Evolutionary conservation across 2,113 vertebrate species (phyloP).

Genomic region (Python bivittatus): DNA sequence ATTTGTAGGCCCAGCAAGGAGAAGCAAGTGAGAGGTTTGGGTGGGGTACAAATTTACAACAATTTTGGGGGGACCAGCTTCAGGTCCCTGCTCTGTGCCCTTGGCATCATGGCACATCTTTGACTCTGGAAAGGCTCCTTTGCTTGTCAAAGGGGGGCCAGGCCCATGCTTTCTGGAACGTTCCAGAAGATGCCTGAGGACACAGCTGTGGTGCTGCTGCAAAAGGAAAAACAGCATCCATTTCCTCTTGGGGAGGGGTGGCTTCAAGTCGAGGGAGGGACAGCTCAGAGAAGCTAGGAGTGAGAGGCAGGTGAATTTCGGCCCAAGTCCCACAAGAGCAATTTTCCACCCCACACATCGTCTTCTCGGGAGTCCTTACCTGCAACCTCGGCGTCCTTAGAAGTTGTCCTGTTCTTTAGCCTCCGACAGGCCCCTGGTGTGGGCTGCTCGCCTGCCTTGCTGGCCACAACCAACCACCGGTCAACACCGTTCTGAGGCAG

Average conservation of each 20-base stretch:
- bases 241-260: not conserved
- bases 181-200: not conserved
- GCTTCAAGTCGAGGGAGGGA: not conserved
- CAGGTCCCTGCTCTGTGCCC: not conserved
- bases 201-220: not conserved
- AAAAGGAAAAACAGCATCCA: not conserved
- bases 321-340: not conserved
- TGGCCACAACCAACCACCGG: too few relatives aligned
- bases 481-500: not conserved
- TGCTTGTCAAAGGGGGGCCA: too few relatives aligned
- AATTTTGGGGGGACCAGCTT: not conserved
- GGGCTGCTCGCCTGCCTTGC: not conserved
- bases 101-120: not conserved
- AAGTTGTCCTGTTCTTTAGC: not conserved
- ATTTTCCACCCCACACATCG: not conserved
- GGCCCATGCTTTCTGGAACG: conserved; percentile 2
- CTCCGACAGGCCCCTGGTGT: too few relatives aligned
- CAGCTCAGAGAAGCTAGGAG: not conserved
- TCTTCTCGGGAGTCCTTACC: not conserved
- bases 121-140: not conserved
- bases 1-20: not conserved
- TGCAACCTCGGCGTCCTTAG: not conserved
- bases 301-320: not conserved
- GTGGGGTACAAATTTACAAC: too few relatives aligned
- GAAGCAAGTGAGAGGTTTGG: not conserved